Evolutionary conservation across 2,888 invertebrate species (phyloP), one percentile per base, ranked within the genome.

Genomic region (Norana najaformis): DNA sequence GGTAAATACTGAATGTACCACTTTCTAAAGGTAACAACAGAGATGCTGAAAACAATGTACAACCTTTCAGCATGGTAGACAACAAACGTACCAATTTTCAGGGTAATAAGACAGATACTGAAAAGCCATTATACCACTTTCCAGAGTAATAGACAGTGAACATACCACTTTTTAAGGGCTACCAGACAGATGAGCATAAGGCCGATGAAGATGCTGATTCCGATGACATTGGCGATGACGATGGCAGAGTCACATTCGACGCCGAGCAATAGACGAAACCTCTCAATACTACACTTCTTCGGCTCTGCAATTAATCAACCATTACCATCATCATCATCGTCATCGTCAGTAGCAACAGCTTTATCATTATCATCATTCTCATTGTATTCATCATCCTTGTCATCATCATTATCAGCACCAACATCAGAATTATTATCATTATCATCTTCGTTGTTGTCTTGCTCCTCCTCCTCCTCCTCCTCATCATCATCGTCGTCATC

Each of bases 201-300:
- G 34, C 96, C 91, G n/a, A 96, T 95, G n/a, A 96, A 95, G 0
- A 96, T 92, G 8, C 95, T 94, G 89, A 96, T 95, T 6, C 96
- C 96, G 47, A 96, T 95, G 18, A 97, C 94, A 92, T 96, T 96
- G 18, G 96, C 96, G 38, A 97, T 95, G 16, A 97, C 96, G 90
- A 97, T 96, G 0, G 97, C 97, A 47, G 96, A 96, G 93, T 97
- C 96, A 95, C 98, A 98, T 90, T 96, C 96, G 0, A 96, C 96
- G 92, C 96, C 96, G 39, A 98, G 95, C 16, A 96, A 94, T 88
- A 96, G 96, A 0, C 97, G 97, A 83, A 98, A 95, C 2, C 96
- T 95, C 85, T 97, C 95, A 91, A 97, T 95, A 16, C 96, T 95
- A 94, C 98, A 98, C 82, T 35, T 30, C 69, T 89, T 89, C 1